phyloP scores from a whole-genome alignment of 2,888 invertebrate species.

The Synergus gifuensis region DNA sequence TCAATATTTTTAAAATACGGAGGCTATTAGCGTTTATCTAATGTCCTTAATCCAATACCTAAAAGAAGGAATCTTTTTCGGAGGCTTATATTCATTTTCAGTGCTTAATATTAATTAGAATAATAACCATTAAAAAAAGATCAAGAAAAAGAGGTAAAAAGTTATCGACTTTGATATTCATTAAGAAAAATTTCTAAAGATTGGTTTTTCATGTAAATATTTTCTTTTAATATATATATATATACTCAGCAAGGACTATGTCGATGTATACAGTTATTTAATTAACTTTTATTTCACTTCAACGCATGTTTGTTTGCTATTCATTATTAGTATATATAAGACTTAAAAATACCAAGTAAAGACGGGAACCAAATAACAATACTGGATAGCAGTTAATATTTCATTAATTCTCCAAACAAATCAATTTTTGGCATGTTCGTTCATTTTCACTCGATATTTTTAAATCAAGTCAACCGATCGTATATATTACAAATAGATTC shows the following conservation, averaged over 20 bases:
- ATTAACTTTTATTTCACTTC: not conserved
- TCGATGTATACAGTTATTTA: not conserved
- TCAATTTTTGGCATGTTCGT: not conserved
- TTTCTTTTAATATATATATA: too few relatives aligned
- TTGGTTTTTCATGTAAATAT: not conserved
- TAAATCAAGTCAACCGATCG: constrained; percentile 13
- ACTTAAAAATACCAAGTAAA: not conserved
- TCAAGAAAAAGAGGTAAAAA: not conserved
- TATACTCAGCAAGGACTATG: not conserved
- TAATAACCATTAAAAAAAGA: not conserved
- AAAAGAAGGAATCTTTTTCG: not conserved
- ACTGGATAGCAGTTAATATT: not conserved
- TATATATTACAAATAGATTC: constrained; percentile 24
- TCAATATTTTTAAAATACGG: too few relatives aligned
- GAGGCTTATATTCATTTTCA: not conserved
- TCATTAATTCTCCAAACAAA: not conserved
- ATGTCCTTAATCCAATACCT: not conserved
- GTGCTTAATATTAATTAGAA: not conserved
- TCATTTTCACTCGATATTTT: constrained; percentile 21
- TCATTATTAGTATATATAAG: not conserved
- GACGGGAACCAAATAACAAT: constrained; percentile 6
- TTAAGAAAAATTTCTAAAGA: not conserved
- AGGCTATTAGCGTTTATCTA: too few relatives aligned
- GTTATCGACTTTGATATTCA: not conserved
- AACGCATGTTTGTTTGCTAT: not conserved